Evolutionary conservation across 2,113 vertebrate species (phyloP), one percentile per base, ranked within the genome.

Genomic region (Phalacrocorax pelagicus): DNA sequence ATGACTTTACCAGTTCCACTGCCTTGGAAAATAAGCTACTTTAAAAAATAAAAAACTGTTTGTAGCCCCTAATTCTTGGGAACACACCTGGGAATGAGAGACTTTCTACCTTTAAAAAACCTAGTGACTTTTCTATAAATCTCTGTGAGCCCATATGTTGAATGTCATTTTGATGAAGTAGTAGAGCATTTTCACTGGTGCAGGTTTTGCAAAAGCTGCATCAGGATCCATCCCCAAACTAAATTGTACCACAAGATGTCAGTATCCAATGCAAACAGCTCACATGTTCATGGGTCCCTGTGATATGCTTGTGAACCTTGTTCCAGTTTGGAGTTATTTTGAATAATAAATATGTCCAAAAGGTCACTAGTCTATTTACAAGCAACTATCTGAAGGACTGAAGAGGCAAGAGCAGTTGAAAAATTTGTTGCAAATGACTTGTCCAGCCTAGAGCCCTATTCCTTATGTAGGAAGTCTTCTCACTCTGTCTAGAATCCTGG

Each of bases 231-330:
- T 42, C 46, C 54, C 19, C 15, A 82, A 72, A 86, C 46, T 32
- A 66, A 70, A 73, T 0, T 23, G 15, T 65, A 58, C 94, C 96
- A 96, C 95, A 96, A 96, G 94, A 81, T 96, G 93, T 96, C 93
- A 94, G 94, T 34, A 30, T 81, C 54, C 65, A 94, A 78, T 62
- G 52, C 55, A 93, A 90, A 90, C 27, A 93, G n/a, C 27, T 92
- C 32, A 20, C 51, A 58, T 18, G 23, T 13, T 80, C 38, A n/a
- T 62, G 22, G 6, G 5, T 80, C 34, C 34, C 30, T 51, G 8
- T 10, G 15, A 69, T 40, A 42, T 86, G 21, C 36, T 77, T 62
- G 38, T 47, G 82, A 95, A 90, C 81, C 46, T 81, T 86, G n/a
- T 62, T 80, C 74, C n/a, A 78, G 42, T 89, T 55, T 42, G 26